These are phyloP conservation scores for Ginglymostoma cirratum DNA, from an alignment of 2,113 vertebrate species.

Conservation along the genomic window DNA sequence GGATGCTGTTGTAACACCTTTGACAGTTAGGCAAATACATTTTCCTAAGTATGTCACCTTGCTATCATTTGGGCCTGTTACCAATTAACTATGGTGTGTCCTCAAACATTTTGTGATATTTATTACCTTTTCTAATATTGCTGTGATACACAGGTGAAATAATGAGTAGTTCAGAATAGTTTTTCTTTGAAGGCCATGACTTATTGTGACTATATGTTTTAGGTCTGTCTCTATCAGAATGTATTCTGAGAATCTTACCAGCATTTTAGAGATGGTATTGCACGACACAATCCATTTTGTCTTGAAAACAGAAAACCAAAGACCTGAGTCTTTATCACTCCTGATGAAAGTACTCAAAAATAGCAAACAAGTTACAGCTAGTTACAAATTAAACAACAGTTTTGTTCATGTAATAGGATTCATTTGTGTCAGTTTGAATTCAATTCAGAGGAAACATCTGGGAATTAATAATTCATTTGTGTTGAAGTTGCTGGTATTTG, in stretches of 20 bases:
- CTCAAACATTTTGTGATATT: not conserved
- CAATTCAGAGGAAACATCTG: slow-evolving; percentile 2
- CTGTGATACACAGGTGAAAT: not conserved
- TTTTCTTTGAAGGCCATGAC: not conserved
- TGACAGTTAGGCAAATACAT: not conserved
- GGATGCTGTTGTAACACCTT: not conserved
- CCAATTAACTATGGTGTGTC: not conserved
- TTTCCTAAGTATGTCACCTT: too few relatives aligned
- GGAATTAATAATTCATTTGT: slow-evolving; percentile 27
- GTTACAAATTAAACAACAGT: not conserved
- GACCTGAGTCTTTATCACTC: not conserved
- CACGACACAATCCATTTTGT: not conserved
- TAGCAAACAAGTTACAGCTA: not conserved
- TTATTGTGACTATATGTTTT: not conserved
- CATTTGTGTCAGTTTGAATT: slow-evolving; percentile 23
- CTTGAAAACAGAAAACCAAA: not conserved
- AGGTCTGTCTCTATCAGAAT: not conserved
- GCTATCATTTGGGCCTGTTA: not conserved
- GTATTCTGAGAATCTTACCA: not conserved
- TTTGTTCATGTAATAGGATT: slow-evolving; percentile 19
- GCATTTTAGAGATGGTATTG: not conserved
- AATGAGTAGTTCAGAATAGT: not conserved
- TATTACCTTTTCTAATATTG: not conserved
- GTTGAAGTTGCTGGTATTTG: slow-evolving; percentile 1
- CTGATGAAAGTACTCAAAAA: not conserved